phyloP scores from a whole-genome alignment of 2,888 invertebrate genomes.

The Boloria selene region DNA sequence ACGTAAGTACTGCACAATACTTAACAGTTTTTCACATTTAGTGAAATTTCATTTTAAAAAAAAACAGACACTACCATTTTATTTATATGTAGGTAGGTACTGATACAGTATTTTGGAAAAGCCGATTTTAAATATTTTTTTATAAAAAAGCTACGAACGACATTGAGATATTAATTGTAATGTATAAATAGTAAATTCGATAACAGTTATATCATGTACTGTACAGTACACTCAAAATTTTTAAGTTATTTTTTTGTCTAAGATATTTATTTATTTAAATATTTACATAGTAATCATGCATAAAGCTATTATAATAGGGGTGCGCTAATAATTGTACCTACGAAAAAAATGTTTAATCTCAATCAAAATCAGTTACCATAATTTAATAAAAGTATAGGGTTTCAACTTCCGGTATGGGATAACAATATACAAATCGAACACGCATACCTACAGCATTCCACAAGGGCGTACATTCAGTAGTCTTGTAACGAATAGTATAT shows the following conservation, averaged over 20 bases:
- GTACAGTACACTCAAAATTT: background rate
- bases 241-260: background rate
- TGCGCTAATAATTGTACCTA: conserved; percentile 2
- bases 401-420: conserved; percentile 9
- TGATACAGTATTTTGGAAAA: no score
- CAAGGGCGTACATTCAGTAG: conserved; percentile 21
- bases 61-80: no score
- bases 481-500: conserved; percentile 26
- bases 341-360: background rate
- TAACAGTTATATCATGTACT: background rate
- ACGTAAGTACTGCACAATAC: no score
- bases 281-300: conserved; percentile 2
- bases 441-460: conserved; percentile 57
- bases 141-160: no score
- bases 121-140: no score
- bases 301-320: background rate
- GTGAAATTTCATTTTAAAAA: no score
- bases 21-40: no score
- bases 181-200: background rate
- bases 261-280: background rate
- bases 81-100: no score
- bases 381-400: conserved; percentile 3
- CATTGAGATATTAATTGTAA: no score
- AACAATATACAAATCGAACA: conserved; percentile 38
- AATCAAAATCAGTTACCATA: conserved; percentile 10